Evolutionary conservation across 2,888 invertebrate genomes (phyloP).

Genomic region (Brachyptera putata): DNA sequence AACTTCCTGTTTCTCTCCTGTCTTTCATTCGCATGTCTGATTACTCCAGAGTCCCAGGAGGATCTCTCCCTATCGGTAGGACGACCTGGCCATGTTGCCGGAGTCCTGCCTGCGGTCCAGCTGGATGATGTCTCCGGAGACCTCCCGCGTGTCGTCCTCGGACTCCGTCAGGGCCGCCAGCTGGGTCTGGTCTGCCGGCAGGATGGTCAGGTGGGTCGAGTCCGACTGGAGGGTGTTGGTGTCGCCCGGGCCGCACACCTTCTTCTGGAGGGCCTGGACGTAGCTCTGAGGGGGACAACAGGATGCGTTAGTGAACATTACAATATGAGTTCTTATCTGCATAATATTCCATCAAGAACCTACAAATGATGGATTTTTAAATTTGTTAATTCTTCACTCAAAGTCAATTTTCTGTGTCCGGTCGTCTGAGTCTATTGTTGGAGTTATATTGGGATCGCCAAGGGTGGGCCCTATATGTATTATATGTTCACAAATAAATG

Average conservation of each 20-base stretch:
- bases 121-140: constrained; percentile 36
- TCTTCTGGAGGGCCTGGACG: constrained; percentile 73
- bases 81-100: no score
- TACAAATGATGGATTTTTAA: no score
- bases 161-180: constrained; percentile 55
- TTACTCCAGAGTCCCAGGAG: no score
- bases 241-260: constrained; percentile 52
- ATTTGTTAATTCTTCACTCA: no score
- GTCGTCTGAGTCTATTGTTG: no score
- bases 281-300: constrained; percentile 57
- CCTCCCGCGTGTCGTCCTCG: constrained; percentile 48
- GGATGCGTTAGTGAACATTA: background rate
- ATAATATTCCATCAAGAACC: no score
- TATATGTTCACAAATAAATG: no score
- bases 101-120: constrained; percentile 29
- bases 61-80: no score
- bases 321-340: no score
- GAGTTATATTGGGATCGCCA: no score
- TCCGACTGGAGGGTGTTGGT: constrained; percentile 74
- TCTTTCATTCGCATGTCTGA: constrained; percentile 28
- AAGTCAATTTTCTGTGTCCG: no score
- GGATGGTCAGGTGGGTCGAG: constrained; percentile 70
- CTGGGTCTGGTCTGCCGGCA: constrained; percentile 61
- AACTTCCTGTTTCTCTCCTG: constrained; percentile 24
- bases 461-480: no score